Base-by-base conservation (phyloP, 2,797 vertebrate genomes). In the Masticophis lateralis region DNA sequence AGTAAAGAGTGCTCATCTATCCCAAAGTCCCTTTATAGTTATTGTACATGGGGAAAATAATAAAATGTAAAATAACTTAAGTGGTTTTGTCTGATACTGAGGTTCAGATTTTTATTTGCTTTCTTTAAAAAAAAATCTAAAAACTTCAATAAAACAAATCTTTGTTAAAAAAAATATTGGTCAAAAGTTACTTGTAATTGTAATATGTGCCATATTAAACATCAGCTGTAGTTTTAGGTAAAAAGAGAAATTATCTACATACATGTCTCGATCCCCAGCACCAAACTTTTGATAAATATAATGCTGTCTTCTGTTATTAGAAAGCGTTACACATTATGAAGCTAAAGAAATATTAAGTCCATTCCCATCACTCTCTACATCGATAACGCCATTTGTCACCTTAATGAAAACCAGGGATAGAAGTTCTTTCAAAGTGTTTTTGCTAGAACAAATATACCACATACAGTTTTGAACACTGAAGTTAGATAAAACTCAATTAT, bases 211-310 rank as follows among this genome's bases (percentile, higher is more conserved):
- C 96, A 96, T 97, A 98, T 95, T 95, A 95, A 98, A 98, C 96
- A 97, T 97, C 95, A 97, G 97, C 95, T 96, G 96, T 47, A 97
- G 95, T 92, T 97, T 97, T 96, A 95, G 96, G 93, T 97, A 97
- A 97, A 97, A 97, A 96, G 96, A 96, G 96, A 97, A 96, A 95
- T 96, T 97, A 97, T 97, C 95, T 97, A 97, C 96, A 97, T 90
- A 95, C 56, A 95, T 93, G 93, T 96, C 95, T 96, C 96, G 94
- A 96, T 97, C 93, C 95, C 96, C 96, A 98, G 96, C 97, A 97
- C 97, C 97, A 94, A 96, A 96, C 97, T 94, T 96, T 90, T 96
- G 94, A 97, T 96, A 95, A 95, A 97, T 94, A 96, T 96, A 98
- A 97, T 96, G 96, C 96, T 97, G 2, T 96, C 96, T 96, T 95